Base-by-base conservation (phyloP, 1,140 invertebrate species). In the Drosophila kanapiae region DNA sequence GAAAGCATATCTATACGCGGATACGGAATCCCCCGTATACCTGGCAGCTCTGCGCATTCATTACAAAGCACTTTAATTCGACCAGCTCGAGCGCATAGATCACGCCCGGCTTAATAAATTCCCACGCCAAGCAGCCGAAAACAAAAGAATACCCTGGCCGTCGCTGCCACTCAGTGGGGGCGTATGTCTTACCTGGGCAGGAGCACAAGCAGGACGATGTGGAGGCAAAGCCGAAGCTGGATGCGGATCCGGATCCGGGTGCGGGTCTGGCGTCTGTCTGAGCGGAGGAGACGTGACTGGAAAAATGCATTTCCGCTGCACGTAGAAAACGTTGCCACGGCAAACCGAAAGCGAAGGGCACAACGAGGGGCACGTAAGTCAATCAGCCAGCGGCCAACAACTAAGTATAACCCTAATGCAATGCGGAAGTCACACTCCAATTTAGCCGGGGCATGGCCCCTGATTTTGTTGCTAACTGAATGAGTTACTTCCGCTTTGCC, bases 351-450 rank as follows among this genome's bases (percentile, higher is more conserved):
- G 79, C 76, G 75, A 43, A 76, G 62, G 59, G 75, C 23, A 78
- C 80, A 88, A 87, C 80, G 84, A 87, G 84, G 62, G 72, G 74
- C 83, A 87, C 83, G 83, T 87, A 87, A 87, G 83, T 87, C 83
- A 87, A 86, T 86, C 83, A 87, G 83, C 80, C 79, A 77, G 60
- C 70, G 75, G 38, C 70, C 61, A 70, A 75, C 75, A 77, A 77
- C 74, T 75, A 63, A 80, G 83, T 75, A 81, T 79, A 82, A 70
- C 75, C 84, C 80, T 88, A 88, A 88, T 88, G 84, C 78, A 88
- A 88, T 88, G 80, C 84, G 84, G 84, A 88, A 88, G 84, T 88
- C 82, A 88, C 85, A 88, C 84, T 88, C 80, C 80, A 88, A 84
- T 88, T 84, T 88, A 65, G 64, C 40, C 54, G 57, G 47, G 48